Evolutionary conservation across 2,113 vertebrate species (phyloP).

Genomic region (Gymnobelideus leadbeateri): DNA sequence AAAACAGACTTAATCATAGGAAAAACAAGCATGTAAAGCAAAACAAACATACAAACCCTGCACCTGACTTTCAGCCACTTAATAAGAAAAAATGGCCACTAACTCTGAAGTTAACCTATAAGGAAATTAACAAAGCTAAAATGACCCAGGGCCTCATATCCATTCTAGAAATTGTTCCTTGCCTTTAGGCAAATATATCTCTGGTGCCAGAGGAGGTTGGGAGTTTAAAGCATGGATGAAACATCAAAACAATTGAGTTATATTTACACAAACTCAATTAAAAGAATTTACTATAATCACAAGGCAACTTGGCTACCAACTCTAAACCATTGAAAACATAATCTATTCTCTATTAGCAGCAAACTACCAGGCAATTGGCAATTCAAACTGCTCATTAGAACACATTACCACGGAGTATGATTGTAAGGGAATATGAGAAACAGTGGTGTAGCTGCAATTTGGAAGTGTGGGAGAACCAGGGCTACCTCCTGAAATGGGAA

Average conservation of each 20-base stretch:
- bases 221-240: conserved; percentile 8
- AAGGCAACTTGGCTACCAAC: not conserved
- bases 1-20: not conserved
- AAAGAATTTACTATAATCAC: not conserved
- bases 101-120: not conserved
- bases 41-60: not conserved
- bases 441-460: not conserved
- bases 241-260: not conserved
- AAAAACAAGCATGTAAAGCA: not conserved
- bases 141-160: not conserved
- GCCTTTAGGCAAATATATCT: not conserved
- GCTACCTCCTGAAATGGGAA: not conserved
- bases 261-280: not conserved
- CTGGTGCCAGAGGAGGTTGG: not conserved
- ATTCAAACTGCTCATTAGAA: not conserved
- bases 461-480: rapidly evolving
- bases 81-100: not conserved
- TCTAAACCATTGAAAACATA: not conserved
- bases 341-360: conserved; percentile 18
- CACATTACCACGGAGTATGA: not conserved
- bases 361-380: conserved; percentile 23
- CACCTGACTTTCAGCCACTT: not conserved
- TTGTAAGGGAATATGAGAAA: not conserved
- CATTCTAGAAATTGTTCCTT: not conserved
- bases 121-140: not conserved